Evolutionary conservation across 2,888 invertebrate species (phyloP), one percentile per base, ranked within the genome.

Genomic region (Phasia obesa): DNA sequence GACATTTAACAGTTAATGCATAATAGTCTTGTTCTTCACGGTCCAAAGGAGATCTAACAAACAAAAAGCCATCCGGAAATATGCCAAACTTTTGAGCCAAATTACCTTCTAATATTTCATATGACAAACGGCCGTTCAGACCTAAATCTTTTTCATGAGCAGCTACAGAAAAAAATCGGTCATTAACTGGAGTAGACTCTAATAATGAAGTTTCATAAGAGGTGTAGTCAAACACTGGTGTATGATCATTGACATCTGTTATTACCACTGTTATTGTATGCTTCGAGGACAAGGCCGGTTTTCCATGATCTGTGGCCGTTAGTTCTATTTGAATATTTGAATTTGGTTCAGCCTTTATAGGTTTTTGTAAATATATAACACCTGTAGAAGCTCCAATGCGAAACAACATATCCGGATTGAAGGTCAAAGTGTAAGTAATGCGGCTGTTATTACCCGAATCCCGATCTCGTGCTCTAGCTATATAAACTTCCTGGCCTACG

Each of bases 201-300:
- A 95, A 91, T 67, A 99, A 91, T 1, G 98, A 98, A 2, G 97
- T 97, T 92, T 98, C 98, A 91, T 98, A 98, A 17, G 96, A 96
- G 0, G 96, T 96, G 86, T 97, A 95, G 89, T 97, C 96, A 91
- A 99, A 99, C 2, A 97, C 95, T 11, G 98, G 98, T 0, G 98
- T 98, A 89, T 98, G 98, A 91, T 98, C 97, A 91, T 99, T 99
- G 2, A 98, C 97, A 90, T 98, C 98, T 87, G 95, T 94, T 80
- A 98, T 93, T 23, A 93, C 93, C 51, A 96, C 93, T 31, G 94
- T 93, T 55, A 97, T 93, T 7, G 93, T 93, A 87, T 96, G 95
- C 87, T 95, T 95, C 0, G 96, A 95, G 19, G 95, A 94, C 62
- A 97, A 92, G 9, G 95, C 92, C 9, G 95, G 95, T 79, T 92